Conservation (phyloP, 1,140 invertebrate genomes). For the Zaprionus nigranus region DNA sequence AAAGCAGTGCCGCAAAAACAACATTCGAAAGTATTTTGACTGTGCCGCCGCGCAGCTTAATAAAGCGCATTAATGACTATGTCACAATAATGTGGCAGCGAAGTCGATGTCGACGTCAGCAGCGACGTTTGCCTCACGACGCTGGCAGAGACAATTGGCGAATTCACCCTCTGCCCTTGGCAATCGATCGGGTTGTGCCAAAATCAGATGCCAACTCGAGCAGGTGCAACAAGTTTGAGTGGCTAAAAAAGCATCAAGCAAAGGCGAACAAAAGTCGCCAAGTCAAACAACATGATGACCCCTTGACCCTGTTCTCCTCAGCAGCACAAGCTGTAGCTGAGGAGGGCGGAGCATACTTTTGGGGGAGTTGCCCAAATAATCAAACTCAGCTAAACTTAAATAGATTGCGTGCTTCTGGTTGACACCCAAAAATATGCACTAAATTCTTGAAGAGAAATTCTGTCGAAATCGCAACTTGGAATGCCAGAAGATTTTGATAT, state of each 20-base stretch:
- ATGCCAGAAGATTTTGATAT: neutral
- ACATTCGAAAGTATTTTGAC: conserved; percentile 30
- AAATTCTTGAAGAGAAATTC: neutral
- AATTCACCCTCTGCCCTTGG: neutral
- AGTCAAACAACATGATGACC: neutral
- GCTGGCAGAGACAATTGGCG: neutral
- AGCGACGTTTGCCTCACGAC: neutral
- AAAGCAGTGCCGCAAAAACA: neutral
- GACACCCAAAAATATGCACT: neutral
- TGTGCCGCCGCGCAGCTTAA: conserved; percentile 49
- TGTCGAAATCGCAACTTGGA: neutral
- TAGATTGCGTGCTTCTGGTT: neutral
- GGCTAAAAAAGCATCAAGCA: neutral
- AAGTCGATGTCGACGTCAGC: neutral
- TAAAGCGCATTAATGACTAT: conserved; percentile 49
- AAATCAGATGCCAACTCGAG: conserved; percentile 5
- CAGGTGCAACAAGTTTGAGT: conserved; percentile 1
- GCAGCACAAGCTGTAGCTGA: neutral
- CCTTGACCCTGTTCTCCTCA: neutral
- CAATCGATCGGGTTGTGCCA: conserved; percentile 12
- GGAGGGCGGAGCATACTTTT: neutral
- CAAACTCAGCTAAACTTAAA: neutral
- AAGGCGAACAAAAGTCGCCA: neutral
- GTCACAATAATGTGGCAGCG: conserved; percentile 35
- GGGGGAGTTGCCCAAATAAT: neutral